These are phyloP conservation scores for Geotria australis DNA, from an alignment of 2,797 vertebrate genomes.

Conservation along the genomic window DNA sequence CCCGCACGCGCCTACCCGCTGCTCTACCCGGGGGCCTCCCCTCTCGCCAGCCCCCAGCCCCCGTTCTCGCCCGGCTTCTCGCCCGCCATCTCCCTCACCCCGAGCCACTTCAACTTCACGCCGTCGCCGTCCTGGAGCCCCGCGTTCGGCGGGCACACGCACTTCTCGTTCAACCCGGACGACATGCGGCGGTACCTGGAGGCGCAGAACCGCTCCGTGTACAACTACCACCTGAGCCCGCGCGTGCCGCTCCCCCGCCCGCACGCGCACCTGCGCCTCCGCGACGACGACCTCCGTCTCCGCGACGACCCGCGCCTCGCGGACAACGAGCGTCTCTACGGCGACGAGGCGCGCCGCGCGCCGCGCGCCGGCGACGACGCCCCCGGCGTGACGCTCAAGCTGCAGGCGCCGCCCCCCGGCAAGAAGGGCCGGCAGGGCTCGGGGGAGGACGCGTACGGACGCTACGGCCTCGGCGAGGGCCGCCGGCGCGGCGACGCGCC, in stretches of 20 bases:
- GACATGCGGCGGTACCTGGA: constrained; percentile 81
- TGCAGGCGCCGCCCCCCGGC: constrained; percentile 49
- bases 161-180: constrained; percentile 65
- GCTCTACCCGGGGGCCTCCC: constrained; percentile 9
- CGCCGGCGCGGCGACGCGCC: background rate
- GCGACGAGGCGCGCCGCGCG: constrained; percentile 8
- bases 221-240: constrained; percentile 69
- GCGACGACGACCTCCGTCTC: constrained; percentile 11
- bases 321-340: too few species aligned
- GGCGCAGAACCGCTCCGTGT: constrained; percentile 62
- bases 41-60: constrained; percentile 16
- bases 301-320: constrained; percentile 10
- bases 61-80: constrained; percentile 38
- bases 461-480: constrained; percentile 3
- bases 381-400: constrained; percentile 57
- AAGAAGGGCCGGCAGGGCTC: constrained; percentile 10
- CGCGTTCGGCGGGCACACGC: constrained; percentile 32
- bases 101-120: constrained; percentile 45
- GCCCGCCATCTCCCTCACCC: constrained; percentile 48
- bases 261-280: constrained; percentile 13
- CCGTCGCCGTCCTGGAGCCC: constrained; percentile 22
- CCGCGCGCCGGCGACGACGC: constrained; percentile 7
- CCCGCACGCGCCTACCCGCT: constrained; percentile 33
- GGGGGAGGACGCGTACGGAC: constrained; percentile 2
- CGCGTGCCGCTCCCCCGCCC: constrained; percentile 40